Percentiles rank a stretch among this genome's conserved stretches.
Conservation (phyloP, 2,888 invertebrate genomes). For the Vesta saturnalis region DNA sequence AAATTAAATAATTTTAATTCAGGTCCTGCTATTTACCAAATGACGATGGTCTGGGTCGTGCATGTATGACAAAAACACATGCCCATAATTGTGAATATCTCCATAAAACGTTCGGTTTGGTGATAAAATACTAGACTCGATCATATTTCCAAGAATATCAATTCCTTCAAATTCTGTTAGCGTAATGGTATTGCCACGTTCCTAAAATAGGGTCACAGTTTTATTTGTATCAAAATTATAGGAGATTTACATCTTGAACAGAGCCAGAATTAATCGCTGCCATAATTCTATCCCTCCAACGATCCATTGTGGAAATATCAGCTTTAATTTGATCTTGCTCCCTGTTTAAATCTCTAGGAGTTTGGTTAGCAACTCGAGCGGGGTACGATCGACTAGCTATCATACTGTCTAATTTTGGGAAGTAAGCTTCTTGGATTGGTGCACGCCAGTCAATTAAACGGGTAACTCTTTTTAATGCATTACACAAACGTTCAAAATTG, state of each 20-base stretch:
- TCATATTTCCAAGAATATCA: slow-evolving; percentile 80
- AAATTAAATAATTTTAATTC: slow-evolving; percentile 20
- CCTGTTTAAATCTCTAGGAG: slow-evolving; percentile 71
- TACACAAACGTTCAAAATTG: slow-evolving; percentile 80
- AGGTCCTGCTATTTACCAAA: slow-evolving; percentile 71
- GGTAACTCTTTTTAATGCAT: slow-evolving; percentile 71
- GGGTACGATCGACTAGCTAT: slow-evolving; percentile 82
- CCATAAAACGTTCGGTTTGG: slow-evolving; percentile 78
- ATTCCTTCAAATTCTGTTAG: slow-evolving; percentile 78
- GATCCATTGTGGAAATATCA: slow-evolving; percentile 75
- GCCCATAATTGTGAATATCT: slow-evolving; percentile 85
- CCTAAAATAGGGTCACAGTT: slow-evolving; percentile 60
- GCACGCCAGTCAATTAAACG: slow-evolving; percentile 73
- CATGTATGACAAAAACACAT: slow-evolving; percentile 77
- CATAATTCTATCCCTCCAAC: slow-evolving; percentile 79
- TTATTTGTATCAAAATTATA: neutral
- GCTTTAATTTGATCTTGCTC: slow-evolving; percentile 73
- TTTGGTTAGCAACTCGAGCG: slow-evolving; percentile 69
- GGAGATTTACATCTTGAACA: slow-evolving; percentile 66
- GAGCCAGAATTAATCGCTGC: slow-evolving; percentile 75
- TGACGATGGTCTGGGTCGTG: slow-evolving; percentile 85
- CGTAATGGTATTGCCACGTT: slow-evolving; percentile 65
- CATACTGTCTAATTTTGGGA: slow-evolving; percentile 83
- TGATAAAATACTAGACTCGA: slow-evolving; percentile 78
- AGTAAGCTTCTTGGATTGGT: slow-evolving; percentile 82